phyloP scores from a whole-genome alignment of 2,113 vertebrate genomes.

The Climacteris rufus region DNA sequence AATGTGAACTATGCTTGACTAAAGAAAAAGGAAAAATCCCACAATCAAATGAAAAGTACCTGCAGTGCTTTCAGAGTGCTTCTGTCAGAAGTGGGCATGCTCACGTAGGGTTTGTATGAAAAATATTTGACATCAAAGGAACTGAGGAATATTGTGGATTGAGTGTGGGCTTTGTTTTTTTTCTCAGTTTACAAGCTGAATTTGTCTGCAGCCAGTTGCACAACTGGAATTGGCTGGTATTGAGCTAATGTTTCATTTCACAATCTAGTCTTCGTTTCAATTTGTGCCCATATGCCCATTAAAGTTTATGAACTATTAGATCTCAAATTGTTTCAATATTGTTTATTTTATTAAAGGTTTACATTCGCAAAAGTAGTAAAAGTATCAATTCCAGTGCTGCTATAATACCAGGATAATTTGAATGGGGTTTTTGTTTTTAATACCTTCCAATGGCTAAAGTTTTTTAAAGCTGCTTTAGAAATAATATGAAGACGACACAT shows the following conservation, averaged over 20 bases:
- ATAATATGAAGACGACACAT: constrained; percentile 66
- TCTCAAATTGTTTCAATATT: constrained; percentile 67
- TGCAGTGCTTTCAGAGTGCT: neutral
- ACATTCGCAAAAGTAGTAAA: constrained; percentile 70
- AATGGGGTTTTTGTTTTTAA: constrained; percentile 65
- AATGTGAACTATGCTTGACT: constrained; percentile 21
- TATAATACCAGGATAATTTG: constrained; percentile 70
- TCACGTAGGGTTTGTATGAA: neutral
- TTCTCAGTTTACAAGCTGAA: neutral
- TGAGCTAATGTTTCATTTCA: constrained; percentile 38
- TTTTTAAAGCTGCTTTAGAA: constrained; percentile 75
- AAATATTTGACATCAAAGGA: constrained; percentile 4
- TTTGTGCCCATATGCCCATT: constrained; percentile 29
- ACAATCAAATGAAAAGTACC: neutral
- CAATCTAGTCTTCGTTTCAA: constrained; percentile 18
- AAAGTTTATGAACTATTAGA: constrained; percentile 58
- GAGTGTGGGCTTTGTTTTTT: constrained; percentile 33
- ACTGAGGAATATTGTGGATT: neutral
- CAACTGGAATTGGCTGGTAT: constrained; percentile 24
- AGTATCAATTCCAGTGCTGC: constrained; percentile 73
- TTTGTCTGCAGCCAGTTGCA: constrained; percentile 40
- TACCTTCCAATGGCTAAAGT: constrained; percentile 42
- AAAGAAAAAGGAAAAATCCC: neutral
- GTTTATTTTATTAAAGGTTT: constrained; percentile 76
- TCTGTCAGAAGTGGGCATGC: neutral